Conservation (phyloP, 2,888 invertebrate species). For the Campaea margaritaria region DNA sequence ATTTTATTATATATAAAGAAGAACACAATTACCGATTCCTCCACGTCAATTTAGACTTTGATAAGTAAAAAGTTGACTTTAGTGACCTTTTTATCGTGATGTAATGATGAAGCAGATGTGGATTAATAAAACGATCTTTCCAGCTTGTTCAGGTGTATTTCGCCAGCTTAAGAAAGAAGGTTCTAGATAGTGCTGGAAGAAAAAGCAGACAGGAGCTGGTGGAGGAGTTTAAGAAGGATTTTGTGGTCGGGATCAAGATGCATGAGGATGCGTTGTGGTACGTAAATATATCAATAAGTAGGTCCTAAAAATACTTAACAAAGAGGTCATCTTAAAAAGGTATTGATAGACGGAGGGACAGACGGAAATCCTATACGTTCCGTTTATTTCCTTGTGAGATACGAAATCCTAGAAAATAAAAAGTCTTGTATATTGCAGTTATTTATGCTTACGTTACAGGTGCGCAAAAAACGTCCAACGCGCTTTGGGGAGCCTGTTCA, state of each 20-base stretch:
- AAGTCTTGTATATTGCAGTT: not conserved
- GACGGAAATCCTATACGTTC: too few relatives aligned
- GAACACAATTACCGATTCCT: too few relatives aligned
- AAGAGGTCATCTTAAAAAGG: too few relatives aligned
- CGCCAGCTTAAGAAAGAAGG: slow-evolving; percentile 45
- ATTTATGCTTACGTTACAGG: slow-evolving; percentile 46
- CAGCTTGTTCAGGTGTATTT: slow-evolving; percentile 51
- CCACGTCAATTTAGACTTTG: too few relatives aligned
- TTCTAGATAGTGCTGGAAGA: slow-evolving; percentile 36
- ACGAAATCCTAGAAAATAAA: too few relatives aligned
- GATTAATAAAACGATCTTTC: not conserved
- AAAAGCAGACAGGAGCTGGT: slow-evolving; percentile 40
- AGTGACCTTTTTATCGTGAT: too few relatives aligned
- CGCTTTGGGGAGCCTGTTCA: slow-evolving; percentile 61
- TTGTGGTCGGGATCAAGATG: slow-evolving; percentile 59
- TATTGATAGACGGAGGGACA: too few relatives aligned
- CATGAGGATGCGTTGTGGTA: slow-evolving; percentile 67
- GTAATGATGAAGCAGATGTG: too few relatives aligned
- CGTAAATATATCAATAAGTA: slow-evolving; percentile 15
- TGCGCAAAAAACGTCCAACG: slow-evolving; percentile 61
- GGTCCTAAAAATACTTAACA: too few relatives aligned
- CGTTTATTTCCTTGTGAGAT: too few relatives aligned
- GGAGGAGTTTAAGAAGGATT: slow-evolving; percentile 52
- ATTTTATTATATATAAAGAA: too few relatives aligned
- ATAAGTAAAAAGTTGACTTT: too few relatives aligned